Percentiles rank a stretch among this genome's conserved stretches.
phyloP scores from a whole-genome alignment of 2,888 invertebrate species.

The Coleophora deauratella region DNA sequence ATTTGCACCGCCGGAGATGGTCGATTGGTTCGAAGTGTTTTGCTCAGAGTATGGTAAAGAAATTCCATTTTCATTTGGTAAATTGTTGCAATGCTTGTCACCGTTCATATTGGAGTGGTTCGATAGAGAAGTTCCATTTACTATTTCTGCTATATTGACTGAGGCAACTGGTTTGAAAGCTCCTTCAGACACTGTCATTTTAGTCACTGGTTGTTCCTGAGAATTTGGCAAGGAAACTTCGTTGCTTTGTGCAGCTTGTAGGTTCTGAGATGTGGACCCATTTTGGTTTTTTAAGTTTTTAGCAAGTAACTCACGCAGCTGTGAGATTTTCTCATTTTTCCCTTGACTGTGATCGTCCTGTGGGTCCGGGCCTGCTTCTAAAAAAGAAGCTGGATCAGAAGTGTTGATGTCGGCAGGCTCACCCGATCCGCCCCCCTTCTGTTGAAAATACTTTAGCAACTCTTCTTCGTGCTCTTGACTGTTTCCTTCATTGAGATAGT shows the following conservation, averaged over 20 bases:
- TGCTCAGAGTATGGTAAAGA: conserved; percentile 33
- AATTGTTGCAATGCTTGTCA: conserved; percentile 34
- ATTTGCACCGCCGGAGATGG: conserved; percentile 32
- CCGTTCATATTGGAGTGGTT: conserved; percentile 27
- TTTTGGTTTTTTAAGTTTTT: conserved; percentile 75
- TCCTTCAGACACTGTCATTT: conserved; percentile 38
- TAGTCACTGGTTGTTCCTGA: conserved; percentile 31
- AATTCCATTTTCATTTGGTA: conserved; percentile 42
- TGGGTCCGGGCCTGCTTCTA: conserved; percentile 58
- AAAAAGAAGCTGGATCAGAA: conserved; percentile 41
- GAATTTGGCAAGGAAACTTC: conserved; percentile 29
- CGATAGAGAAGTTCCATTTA: conserved; percentile 31
- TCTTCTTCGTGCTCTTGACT: conserved; percentile 91
- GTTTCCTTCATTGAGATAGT: conserved; percentile 82
- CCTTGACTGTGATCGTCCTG: conserved; percentile 66
- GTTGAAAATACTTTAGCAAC: conserved; percentile 86
- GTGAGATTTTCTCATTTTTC: conserved; percentile 80
- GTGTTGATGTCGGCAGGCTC: conserved; percentile 22
- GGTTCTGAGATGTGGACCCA: conserved; percentile 41
- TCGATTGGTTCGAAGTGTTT: conserved; percentile 28
- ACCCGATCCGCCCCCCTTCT: conserved; percentile 53
- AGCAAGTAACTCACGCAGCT: conserved; percentile 80
- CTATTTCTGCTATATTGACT: conserved; percentile 24
- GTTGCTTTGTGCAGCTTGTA: conserved; percentile 30
- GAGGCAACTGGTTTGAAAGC: conserved; percentile 46